Conservation (phyloP, 2,113 vertebrate species). For the Megaleporinus macrocephalus region DNA sequence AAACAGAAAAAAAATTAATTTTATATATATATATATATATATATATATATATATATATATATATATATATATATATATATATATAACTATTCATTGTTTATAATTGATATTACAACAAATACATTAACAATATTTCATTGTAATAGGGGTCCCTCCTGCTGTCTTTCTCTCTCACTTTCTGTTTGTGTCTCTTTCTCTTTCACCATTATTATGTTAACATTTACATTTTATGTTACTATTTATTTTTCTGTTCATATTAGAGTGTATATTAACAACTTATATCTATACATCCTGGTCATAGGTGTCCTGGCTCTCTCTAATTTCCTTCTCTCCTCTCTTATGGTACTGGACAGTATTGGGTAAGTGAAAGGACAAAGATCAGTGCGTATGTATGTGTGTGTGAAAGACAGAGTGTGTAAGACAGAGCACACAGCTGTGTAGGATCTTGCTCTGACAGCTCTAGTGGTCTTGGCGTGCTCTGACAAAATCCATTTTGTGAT, state of each 20-base stretch:
- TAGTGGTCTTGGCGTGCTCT: constrained; percentile 81
- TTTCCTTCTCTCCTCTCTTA: neutral
- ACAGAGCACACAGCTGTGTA: constrained; percentile 80
- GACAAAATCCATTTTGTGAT: constrained; percentile 82
- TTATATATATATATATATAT: neutral
- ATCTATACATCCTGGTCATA: too few species aligned
- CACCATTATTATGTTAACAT: too few species aligned
- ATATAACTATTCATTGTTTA: too few species aligned
- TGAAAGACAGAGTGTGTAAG: constrained; percentile 21
- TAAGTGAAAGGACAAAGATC: constrained; percentile 22
- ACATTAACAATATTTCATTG: too few species aligned
- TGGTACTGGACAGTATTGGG: constrained; percentile 16
- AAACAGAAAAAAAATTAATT: neutral
- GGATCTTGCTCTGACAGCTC: constrained; percentile 72
- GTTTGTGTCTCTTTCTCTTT: too few species aligned
- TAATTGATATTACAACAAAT: too few species aligned
- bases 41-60: too few species aligned
- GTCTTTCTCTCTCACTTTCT: too few species aligned
- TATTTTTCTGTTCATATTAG: too few species aligned
- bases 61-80: too few species aligned
- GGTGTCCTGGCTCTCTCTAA: neutral
- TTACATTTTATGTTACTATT: too few species aligned
- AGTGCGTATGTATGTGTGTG: constrained; percentile 12
- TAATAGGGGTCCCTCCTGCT: neutral
- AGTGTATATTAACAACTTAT: too few species aligned